phyloP scores from a whole-genome alignment of 2,888 invertebrate species.

The Stenurella melanura region DNA sequence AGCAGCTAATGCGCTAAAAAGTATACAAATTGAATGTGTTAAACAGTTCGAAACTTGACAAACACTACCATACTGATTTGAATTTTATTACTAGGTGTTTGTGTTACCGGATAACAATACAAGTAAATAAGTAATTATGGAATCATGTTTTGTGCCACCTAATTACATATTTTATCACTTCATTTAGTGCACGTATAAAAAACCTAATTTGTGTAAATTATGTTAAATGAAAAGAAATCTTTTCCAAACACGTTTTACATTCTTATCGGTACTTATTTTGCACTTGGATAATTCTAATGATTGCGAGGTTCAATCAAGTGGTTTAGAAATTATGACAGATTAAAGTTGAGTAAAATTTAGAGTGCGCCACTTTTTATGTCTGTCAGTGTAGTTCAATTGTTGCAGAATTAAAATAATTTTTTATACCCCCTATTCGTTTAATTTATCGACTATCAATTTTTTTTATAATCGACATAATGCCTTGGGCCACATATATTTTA shows the following conservation, averaged over 20 bases:
- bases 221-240: background rate
- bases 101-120: background rate
- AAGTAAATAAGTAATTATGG: slow-evolving; percentile 33
- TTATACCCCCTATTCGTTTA: no score
- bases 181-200: slow-evolving; percentile 2
- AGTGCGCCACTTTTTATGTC: no score
- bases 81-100: slow-evolving; percentile 30
- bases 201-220: slow-evolving; percentile 28
- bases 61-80: slow-evolving; percentile 19
- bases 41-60: slow-evolving; percentile 23
- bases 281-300: no score
- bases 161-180: slow-evolving; percentile 34
- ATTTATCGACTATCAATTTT: no score
- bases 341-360: no score
- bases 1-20: background rate
- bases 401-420: no score
- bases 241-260: slow-evolving; percentile 2
- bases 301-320: no score
- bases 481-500: no score
- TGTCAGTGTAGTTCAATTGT: no score
- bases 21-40: background rate
- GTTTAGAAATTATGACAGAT: no score
- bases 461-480: no score
- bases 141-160: slow-evolving; percentile 29
- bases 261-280: background rate